phyloP scores from a whole-genome alignment of 2,113 vertebrate species.

The Sitta europaea region DNA sequence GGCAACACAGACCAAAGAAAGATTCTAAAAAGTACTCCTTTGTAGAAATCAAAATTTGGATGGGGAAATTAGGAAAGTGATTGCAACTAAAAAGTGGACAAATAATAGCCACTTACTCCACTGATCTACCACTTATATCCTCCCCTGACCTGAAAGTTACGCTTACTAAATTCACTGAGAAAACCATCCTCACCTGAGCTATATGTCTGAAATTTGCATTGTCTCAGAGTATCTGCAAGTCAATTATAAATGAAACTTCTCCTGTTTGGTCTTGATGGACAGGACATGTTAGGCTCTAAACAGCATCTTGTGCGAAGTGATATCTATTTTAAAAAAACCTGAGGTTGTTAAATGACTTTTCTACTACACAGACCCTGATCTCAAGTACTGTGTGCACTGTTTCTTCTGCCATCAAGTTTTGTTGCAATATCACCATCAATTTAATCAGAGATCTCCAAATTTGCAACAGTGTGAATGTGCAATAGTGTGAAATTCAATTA shows the following conservation, averaged over 20 bases:
- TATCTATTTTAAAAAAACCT: background rate
- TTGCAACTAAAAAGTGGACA: background rate
- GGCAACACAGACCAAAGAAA: background rate
- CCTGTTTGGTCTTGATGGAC: background rate
- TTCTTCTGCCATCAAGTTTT: background rate
- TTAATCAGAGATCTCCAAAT: background rate
- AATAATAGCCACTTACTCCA: background rate
- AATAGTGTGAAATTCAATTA: background rate
- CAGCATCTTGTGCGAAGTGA: rapidly evolving
- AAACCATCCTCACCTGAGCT: background rate
- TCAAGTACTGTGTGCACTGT: rapidly evolving
- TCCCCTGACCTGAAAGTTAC: background rate
- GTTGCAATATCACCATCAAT: background rate
- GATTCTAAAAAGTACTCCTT: background rate
- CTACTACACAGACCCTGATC: background rate
- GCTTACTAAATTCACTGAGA: background rate
- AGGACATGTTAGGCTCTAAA: background rate
- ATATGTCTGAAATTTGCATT: background rate
- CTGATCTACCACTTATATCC: background rate
- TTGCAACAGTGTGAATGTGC: background rate
- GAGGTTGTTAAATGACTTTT: background rate
- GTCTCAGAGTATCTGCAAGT: background rate
- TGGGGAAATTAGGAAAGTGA: background rate
- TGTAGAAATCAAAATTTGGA: background rate
- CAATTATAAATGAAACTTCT: background rate